phyloP scores from a whole-genome alignment of 2,888 invertebrate species.

The Thysanoteuthis rhombus region DNA sequence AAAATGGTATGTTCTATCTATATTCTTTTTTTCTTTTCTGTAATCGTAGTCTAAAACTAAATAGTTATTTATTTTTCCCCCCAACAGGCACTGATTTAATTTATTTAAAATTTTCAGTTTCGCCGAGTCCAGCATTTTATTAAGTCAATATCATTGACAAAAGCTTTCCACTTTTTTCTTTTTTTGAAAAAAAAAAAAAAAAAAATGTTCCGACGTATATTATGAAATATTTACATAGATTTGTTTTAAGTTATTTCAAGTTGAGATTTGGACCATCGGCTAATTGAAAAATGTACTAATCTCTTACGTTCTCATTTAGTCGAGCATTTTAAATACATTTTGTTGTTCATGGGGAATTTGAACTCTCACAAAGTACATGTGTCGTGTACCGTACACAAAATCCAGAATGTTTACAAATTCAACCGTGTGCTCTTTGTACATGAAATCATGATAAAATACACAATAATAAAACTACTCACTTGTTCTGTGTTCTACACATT shows the following conservation, averaged over 20 bases:
- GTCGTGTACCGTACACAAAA: neutral
- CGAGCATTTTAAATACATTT: neutral
- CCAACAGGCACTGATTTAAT: neutral
- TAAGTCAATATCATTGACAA: too few species aligned
- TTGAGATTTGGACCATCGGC: neutral
- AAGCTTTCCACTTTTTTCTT: neutral
- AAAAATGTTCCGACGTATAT: neutral
- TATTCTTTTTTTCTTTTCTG: neutral
- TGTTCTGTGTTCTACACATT: neutral
- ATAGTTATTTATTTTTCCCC: neutral
- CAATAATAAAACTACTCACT: neutral
- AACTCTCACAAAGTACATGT: neutral
- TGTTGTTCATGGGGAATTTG: neutral
- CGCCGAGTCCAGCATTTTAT: too few species aligned
- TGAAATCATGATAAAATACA: neutral
- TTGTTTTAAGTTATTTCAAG: neutral
- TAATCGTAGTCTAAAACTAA: too few species aligned
- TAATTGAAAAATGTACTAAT: neutral
- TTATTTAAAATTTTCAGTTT: too few species aligned
- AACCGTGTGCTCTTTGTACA: neutral
- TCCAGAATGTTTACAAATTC: neutral
- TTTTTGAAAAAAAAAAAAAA: neutral
- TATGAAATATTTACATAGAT: neutral
- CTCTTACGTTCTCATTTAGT: neutral
- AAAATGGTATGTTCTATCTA: neutral